Conservation (phyloP, 2,888 invertebrate species). For the Drosophila vallismaia region DNA sequence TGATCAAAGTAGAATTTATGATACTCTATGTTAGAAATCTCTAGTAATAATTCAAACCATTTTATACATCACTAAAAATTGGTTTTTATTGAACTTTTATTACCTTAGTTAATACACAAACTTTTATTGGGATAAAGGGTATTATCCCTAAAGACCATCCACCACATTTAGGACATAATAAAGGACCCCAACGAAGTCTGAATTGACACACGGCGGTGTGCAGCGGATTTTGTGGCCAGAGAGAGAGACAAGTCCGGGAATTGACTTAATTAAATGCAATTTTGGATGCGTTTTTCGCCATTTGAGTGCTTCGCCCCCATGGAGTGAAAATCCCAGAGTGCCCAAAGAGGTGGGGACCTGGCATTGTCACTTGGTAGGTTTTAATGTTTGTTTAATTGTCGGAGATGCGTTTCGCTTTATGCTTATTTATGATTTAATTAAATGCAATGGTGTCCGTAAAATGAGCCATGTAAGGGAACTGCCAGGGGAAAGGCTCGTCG, state of each 20-base stretch:
- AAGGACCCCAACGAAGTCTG: slow-evolving; percentile 19
- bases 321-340: slow-evolving; percentile 10
- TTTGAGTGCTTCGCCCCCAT: slow-evolving; percentile 58
- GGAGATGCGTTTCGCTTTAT: slow-evolving; percentile 68
- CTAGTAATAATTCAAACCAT: too few relatives aligned
- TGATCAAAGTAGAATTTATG: not conserved
- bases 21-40: not conserved
- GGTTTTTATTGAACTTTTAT: too few relatives aligned
- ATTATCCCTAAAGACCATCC: not conserved
- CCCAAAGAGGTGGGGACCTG: slow-evolving; percentile 14
- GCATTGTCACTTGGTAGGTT: slow-evolving; percentile 60
- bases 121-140: not conserved
- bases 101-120: too few relatives aligned
- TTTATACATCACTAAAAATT: too few relatives aligned
- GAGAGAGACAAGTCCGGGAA: slow-evolving; percentile 40
- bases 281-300: slow-evolving; percentile 72
- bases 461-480: slow-evolving; percentile 52
- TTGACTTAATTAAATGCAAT: slow-evolving; percentile 79
- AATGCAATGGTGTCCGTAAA: slow-evolving; percentile 63
- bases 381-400: slow-evolving; percentile 80
- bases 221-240: slow-evolving; percentile 42
- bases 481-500: slow-evolving; percentile 7
- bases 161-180: slow-evolving; percentile 1
- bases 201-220: slow-evolving; percentile 40
- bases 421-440: slow-evolving; percentile 80